phyloP scores from a whole-genome alignment of 2,797 vertebrate species.

The Poecilia wingei region DNA sequence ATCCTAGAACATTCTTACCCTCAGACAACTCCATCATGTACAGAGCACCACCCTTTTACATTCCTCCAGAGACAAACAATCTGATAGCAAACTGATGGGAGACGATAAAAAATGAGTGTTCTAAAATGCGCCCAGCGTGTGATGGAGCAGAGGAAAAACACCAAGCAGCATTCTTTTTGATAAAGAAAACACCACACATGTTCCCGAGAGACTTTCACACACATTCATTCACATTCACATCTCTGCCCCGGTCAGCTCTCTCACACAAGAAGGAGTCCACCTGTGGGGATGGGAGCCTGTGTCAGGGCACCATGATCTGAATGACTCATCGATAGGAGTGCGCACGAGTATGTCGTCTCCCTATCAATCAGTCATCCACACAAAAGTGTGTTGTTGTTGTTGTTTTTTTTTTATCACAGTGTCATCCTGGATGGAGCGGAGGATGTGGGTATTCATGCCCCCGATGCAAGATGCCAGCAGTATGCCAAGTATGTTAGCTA shows the following conservation, averaged over 20 bases:
- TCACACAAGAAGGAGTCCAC: slow-evolving; percentile 58
- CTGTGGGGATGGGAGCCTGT: slow-evolving; percentile 52
- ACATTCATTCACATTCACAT: slow-evolving; percentile 14
- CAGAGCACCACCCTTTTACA: slow-evolving; percentile 50
- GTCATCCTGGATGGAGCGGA: slow-evolving; percentile 12
- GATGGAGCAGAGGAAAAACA: neutral
- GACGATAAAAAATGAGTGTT: slow-evolving; percentile 1
- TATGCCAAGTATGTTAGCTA: slow-evolving; percentile 63
- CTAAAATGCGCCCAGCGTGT: slow-evolving; percentile 15
- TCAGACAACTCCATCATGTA: slow-evolving; percentile 36
- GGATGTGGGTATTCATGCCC: slow-evolving; percentile 19
- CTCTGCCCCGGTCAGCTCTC: slow-evolving; percentile 9
- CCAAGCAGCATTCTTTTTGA: slow-evolving; percentile 46
- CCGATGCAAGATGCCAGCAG: slow-evolving; percentile 41
- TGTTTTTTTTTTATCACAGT: slow-evolving; percentile 14
- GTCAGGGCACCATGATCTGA: slow-evolving; percentile 60
- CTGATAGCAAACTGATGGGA: slow-evolving; percentile 47
- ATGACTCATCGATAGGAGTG: slow-evolving; percentile 66
- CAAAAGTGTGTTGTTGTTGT: neutral
- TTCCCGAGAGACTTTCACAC: slow-evolving; percentile 15
- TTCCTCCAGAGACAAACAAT: slow-evolving; percentile 59
- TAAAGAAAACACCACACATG: slow-evolving; percentile 28
- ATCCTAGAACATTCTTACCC: slow-evolving; percentile 52
- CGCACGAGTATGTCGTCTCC: slow-evolving; percentile 19
- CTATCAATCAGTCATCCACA: slow-evolving; percentile 21